phyloP scores from a whole-genome alignment of 2,113 vertebrate species.

The Dinomys branickii region DNA sequence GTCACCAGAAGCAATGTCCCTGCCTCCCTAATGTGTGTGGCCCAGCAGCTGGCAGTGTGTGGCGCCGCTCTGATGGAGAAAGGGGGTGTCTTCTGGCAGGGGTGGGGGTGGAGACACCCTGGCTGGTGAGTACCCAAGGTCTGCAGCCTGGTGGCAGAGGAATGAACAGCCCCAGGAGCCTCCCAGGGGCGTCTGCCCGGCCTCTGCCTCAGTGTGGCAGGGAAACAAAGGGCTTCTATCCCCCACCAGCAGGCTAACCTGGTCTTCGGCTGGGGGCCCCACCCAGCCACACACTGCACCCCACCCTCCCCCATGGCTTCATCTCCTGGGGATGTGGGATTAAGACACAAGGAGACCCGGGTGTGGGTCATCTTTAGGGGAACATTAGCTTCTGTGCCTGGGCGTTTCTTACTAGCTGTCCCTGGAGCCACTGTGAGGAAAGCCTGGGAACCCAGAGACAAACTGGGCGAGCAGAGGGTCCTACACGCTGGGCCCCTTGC shows the following conservation, averaged over 20 bases:
- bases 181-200: too few species aligned
- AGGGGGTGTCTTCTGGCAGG: too few species aligned
- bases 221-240: not conserved
- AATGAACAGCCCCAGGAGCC: too few species aligned
- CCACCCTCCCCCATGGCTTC: rapidly evolving
- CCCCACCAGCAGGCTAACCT: not conserved
- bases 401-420: not conserved
- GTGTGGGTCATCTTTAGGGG: not conserved
- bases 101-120: not conserved
- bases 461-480: rapidly evolving
- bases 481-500: too few species aligned
- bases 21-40: rapidly evolving
- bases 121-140: not conserved
- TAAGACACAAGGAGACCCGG: too few species aligned
- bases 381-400: not conserved
- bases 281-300: rapidly evolving
- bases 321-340: not conserved
- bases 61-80: not conserved
- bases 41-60: not conserved
- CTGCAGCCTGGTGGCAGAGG: not conserved
- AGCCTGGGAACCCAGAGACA: not conserved
- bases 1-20: too few species aligned
- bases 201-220: not conserved
- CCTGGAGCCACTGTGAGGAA: not conserved
- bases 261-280: not conserved